Percentiles rank a stretch among this genome's conserved stretches.
Conservation (phyloP, 2,888 invertebrate species). For the Andrena bucephala region DNA sequence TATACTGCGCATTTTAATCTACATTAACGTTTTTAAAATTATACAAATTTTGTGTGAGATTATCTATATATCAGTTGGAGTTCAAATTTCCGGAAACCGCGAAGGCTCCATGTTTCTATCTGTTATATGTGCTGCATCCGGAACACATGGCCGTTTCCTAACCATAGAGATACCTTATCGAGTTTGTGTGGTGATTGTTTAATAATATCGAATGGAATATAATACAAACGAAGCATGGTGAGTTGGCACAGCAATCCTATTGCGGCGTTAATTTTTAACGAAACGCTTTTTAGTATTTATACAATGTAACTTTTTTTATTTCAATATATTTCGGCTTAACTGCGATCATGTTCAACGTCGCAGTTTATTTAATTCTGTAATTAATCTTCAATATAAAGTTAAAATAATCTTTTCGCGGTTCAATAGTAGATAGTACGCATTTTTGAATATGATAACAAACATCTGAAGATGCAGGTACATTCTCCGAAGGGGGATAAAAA, state of each 20-base stretch:
- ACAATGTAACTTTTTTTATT: not conserved
- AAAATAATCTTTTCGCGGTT: not conserved
- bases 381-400: not conserved
- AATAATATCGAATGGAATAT: constrained; percentile 49
- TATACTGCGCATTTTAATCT: not conserved
- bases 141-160: constrained; percentile 81
- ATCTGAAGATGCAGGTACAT: not conserved
- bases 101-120: constrained; percentile 49
- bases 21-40: not conserved
- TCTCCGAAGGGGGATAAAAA: no score
- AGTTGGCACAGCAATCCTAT: constrained; percentile 14
- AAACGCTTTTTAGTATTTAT: not conserved
- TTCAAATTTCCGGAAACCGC: constrained; percentile 55
- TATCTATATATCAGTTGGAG: not conserved
- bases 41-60: not conserved
- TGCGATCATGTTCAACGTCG: not conserved
- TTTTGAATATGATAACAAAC: not conserved
- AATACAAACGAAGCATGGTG: constrained; percentile 56
- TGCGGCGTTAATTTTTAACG: not conserved
- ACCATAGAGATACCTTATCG: constrained; percentile 19
- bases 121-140: constrained; percentile 79
- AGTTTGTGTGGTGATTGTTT: constrained; percentile 21
- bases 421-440: not conserved
- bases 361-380: constrained; percentile 9
- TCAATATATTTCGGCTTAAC: not conserved